Base-by-base conservation (phyloP, 64 coral and sea anemone species). In the Porites australiensis region DNA sequence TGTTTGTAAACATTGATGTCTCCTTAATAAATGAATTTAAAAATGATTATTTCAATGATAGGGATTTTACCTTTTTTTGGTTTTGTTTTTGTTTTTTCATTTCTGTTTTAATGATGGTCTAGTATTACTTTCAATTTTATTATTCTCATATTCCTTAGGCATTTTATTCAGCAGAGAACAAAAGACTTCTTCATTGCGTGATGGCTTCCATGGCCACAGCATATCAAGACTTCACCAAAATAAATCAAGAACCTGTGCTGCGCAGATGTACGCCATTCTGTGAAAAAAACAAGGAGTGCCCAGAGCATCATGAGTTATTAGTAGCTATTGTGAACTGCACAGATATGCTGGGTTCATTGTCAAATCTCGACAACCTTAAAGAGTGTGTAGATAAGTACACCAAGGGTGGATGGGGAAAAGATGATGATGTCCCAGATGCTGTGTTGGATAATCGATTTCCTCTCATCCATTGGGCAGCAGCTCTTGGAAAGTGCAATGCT, bases 221-320 rank as follows among this genome's bases (percentile, higher is more conserved):
- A 51, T 84, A 84, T 68, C 81, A 66, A 84, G 81, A 84, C 47
- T 84, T 84, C 47, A 49, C 62, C 49, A 94, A 94, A 52, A 44
- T 94, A 64, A 94, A 94, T 7, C 88, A 83, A 77, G 95, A 98
- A 10, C 95, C 95, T 20, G 61, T 88, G 16, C 53, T 98, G 23
- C 88, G 95, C 48, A 98, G 94, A 72, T 99, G 98, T 49, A 99
- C 98, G 64, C 94, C 94, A 59, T 99, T 99, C 57, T 99, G 98
- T 81, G 98, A 99, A 79, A 93, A 91, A 64, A 96, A 92, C 49
- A 95, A 93, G 16, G 91, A 96, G 4, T 99, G 98, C 43, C 98
- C 94, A 68, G 94, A 96, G 11, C 98, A 99, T 74, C 98, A 99
- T 79, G 98, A 99, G 57, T 81, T 99, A 71, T 79, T 99, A 19